phyloP scores from a whole-genome alignment of 2,797 vertebrate genomes.

The Enteromius anoplus region DNA sequence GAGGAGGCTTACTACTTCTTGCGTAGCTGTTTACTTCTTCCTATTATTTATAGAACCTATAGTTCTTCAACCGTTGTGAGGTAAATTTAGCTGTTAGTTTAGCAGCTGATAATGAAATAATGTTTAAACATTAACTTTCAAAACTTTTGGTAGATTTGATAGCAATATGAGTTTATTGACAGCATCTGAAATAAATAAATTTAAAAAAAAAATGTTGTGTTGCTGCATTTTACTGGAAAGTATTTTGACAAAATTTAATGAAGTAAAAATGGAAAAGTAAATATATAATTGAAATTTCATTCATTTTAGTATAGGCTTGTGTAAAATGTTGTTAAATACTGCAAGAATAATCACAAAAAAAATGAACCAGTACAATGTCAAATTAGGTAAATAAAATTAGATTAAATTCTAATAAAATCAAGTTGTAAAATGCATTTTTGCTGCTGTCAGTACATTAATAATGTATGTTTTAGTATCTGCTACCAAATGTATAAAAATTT shows the following conservation, averaged over 20 bases:
- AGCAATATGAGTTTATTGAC: background rate
- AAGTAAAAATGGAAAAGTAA: background rate
- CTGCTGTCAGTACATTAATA: background rate
- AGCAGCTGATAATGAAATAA: too few species aligned
- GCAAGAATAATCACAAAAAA: background rate
- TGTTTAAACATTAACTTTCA: too few species aligned
- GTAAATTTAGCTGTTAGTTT: background rate
- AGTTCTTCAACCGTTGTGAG: background rate
- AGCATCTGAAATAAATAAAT: background rate
- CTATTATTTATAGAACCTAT: background rate
- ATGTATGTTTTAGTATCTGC: background rate
- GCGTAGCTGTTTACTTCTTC: background rate
- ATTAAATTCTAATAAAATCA: background rate
- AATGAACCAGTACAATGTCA: background rate
- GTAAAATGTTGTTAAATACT: background rate
- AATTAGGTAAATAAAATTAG: background rate
- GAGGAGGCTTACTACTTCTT: constrained; percentile 28
- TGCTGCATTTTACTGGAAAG: background rate
- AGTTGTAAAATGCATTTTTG: background rate
- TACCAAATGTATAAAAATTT: background rate
- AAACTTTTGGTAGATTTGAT: background rate
- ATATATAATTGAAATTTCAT: background rate
- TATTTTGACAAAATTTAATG: background rate
- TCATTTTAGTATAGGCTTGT: background rate
- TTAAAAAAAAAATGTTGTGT: background rate